These are phyloP conservation scores for Tadarida brasiliensis DNA, from an alignment of 2,797 vertebrate genomes.

Conservation along the genomic window DNA sequence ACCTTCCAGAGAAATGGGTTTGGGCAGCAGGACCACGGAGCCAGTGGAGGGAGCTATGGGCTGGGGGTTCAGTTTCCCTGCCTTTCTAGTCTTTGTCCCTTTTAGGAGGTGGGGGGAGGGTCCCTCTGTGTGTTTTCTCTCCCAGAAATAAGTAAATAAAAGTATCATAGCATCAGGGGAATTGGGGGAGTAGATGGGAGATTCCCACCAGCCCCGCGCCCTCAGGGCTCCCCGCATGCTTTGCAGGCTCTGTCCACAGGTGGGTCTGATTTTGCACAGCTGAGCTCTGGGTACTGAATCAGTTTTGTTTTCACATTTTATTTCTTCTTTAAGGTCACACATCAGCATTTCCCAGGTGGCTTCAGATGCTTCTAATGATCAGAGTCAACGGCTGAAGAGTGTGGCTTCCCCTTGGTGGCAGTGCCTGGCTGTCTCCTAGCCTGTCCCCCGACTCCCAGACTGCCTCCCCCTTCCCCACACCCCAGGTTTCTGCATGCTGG, in stretches of 20 bases:
- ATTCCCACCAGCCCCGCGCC: fast-evolving
- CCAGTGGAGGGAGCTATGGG: background rate
- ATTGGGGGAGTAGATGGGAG: background rate
- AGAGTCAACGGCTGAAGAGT: fast-evolving
- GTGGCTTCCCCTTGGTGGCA: fast-evolving
- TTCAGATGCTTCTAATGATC: background rate
- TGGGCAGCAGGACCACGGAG: background rate
- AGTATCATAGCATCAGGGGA: background rate
- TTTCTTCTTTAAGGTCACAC: fast-evolving
- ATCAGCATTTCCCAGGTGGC: background rate
- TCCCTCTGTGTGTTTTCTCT: background rate
- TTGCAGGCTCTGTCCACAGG: background rate
- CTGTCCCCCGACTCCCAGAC: too few species aligned
- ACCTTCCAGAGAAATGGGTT: fast-evolving
- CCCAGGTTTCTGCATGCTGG: fast-evolving
- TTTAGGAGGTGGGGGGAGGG: background rate
- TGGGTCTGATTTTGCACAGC: background rate
- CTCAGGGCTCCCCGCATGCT: fast-evolving
- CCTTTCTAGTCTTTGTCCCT: background rate
- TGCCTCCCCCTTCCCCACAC: fast-evolving
- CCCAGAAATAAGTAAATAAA: background rate
- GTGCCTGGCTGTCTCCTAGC: background rate
- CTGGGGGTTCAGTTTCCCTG: fast-evolving
- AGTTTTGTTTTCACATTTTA: fast-evolving
- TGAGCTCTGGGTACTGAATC: background rate